A percentile compares a stretch with the other conserved stretches of the same genome.
Evolutionary conservation across 2,888 invertebrate species (phyloP).

Genomic region (Drosophila peninsularis): DNA sequence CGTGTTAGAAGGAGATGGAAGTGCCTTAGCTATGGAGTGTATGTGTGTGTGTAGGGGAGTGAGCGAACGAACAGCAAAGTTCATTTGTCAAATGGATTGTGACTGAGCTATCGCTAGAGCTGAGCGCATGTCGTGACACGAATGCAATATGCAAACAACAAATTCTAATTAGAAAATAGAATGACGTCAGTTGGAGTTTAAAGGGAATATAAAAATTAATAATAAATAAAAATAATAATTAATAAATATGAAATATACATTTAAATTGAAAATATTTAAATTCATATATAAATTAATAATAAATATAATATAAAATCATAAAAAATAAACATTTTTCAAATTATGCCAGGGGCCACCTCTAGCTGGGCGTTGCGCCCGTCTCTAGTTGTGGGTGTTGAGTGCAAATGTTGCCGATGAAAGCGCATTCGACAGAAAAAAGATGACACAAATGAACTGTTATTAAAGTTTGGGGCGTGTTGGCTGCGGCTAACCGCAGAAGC

Average conservation of each 20-base stretch:
- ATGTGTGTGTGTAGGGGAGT: conserved; percentile 12
- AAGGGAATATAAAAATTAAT: neutral
- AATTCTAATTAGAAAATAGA: neutral
- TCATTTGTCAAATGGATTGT: conserved; percentile 74
- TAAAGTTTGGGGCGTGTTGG: conserved; percentile 45
- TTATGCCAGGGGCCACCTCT: too few relatives aligned
- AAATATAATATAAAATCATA: neutral
- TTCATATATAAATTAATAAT: neutral
- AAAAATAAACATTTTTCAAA: neutral
- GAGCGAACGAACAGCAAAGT: conserved; percentile 38
- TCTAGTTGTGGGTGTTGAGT: conserved; percentile 23
- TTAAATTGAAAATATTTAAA: neutral
- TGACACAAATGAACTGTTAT: conserved; percentile 77
- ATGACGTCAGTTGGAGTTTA: neutral
- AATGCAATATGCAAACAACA: neutral
- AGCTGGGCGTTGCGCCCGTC: neutral
- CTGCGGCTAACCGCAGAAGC: conserved; percentile 47
- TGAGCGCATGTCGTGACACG: neutral
- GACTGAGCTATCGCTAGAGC: neutral
- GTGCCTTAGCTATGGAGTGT: neutral
- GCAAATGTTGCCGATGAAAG: conserved; percentile 45
- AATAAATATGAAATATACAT: neutral
- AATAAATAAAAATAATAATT: neutral
- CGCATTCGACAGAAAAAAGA: conserved; percentile 37
- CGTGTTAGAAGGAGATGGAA: conserved; percentile 29